A percentile compares a stretch with the other conserved stretches of the same genome.
phyloP scores from a whole-genome alignment of 2,113 vertebrate species.

The Mandrillus leucophaeus region DNA sequence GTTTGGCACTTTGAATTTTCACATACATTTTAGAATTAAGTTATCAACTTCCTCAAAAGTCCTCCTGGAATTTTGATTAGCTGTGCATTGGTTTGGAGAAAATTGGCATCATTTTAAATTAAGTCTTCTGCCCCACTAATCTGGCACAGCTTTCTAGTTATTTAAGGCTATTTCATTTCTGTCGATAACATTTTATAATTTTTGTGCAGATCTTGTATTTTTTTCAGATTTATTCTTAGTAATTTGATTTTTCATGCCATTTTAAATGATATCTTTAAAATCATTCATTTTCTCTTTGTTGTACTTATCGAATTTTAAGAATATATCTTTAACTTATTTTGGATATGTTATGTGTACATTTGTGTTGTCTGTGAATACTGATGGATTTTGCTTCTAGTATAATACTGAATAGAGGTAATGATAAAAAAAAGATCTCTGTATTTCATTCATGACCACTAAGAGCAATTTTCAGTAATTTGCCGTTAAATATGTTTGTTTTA shows the following conservation, averaged over 20 bases:
- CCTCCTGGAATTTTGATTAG: constrained; percentile 27
- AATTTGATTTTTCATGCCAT: background rate
- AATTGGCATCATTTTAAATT: background rate
- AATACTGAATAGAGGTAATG: background rate
- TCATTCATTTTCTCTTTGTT: constrained; percentile 21
- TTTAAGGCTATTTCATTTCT: background rate
- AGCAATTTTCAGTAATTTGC: background rate
- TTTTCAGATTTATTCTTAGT: constrained; percentile 29
- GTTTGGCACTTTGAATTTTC: background rate
- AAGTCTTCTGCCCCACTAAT: background rate
- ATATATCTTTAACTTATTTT: background rate
- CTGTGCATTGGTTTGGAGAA: background rate
- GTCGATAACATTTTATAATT: background rate
- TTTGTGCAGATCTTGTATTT: background rate
- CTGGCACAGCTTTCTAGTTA: background rate
- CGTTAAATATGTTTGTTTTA: background rate
- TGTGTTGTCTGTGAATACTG: background rate
- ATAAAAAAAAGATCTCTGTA: background rate
- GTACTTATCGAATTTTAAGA: background rate
- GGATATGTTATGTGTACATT: background rate
- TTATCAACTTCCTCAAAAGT: background rate
- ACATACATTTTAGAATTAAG: constrained; percentile 22
- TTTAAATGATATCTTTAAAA: background rate
- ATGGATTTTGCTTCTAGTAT: background rate
- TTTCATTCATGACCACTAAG: background rate